These are phyloP conservation scores for Pseudomugil gertrudae DNA, from an alignment of 2,797 vertebrate species.

Conservation along the genomic window DNA sequence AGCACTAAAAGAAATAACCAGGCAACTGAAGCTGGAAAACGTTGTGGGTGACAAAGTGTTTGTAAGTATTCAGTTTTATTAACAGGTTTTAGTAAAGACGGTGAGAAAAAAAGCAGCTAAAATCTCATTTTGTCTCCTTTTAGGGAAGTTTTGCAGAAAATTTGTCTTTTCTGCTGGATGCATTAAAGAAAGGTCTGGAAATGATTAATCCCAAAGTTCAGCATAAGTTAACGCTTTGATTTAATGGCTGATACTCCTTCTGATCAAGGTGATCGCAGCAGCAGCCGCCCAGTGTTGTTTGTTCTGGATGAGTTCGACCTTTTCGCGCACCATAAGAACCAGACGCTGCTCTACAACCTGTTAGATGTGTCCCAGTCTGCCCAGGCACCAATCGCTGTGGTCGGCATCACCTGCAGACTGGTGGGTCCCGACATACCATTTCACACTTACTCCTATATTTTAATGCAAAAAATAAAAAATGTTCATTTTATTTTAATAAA, in stretches of 20 bases:
- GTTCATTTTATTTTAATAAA: too few species aligned
- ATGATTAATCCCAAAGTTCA: background rate
- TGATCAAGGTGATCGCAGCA: constrained; percentile 85
- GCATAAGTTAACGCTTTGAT: background rate
- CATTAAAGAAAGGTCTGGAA: constrained; percentile 89
- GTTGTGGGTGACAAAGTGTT: constrained; percentile 97
- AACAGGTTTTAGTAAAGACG: background rate
- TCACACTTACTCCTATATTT: background rate
- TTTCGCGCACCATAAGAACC: constrained; percentile 96
- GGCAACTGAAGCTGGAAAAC: constrained; percentile 93
- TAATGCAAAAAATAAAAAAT: background rate
- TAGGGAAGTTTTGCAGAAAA: constrained; percentile 98
- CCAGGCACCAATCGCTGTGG: constrained; percentile 92
- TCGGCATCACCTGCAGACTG: constrained; percentile 94
- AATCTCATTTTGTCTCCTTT: constrained; percentile 4
- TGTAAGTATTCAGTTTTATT: constrained; percentile 81
- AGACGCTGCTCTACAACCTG: constrained; percentile 96
- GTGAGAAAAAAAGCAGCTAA: background rate
- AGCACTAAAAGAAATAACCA: constrained; percentile 95
- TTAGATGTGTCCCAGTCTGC: constrained; percentile 95
- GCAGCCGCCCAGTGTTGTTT: constrained; percentile 91
- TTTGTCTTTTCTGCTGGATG: constrained; percentile 92
- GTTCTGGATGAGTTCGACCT: constrained; percentile 97
- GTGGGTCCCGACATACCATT: constrained; percentile 71
- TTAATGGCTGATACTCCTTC: background rate